Base-by-base conservation (phyloP, 2,888 invertebrate species). In the Macrosiphum euphorbiae region DNA sequence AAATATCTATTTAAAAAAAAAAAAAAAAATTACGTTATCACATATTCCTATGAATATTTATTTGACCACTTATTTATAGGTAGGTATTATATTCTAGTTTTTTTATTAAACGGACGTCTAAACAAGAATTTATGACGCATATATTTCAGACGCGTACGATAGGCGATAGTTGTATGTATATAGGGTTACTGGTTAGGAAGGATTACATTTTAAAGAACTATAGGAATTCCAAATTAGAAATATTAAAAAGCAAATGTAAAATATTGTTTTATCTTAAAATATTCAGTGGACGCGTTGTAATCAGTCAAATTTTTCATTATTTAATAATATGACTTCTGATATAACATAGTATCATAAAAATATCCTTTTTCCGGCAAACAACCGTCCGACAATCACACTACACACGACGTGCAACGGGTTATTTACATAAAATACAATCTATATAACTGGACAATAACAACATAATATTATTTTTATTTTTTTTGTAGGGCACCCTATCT, bases 301-400 rank as follows among this genome's bases (percentile, higher is more conserved):
- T 78, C 78, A 8, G 20, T 35, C 8, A 78, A 78, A 78, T 35
- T 35, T 0, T 78, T 35, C 78, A 8, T 67, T n/a, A n/a, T 67
- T 67, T 67, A 67, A 67, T 67, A n/a, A 67, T n/a, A 13, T 16
- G 13, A 67, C n/a, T 67, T n/a, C 13, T n/a, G n/a, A 24, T 35
- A 78, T 78, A 2, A 78, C 20, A 35, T 20, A 4, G 35, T 78
- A 78, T 78, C 35, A 35, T 35, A 35, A 78, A 35, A 20, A 35
- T 41, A 78, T 78, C 78, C 78, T 78, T 78, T 67, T 78, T 78
- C 78, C 78, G 78, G 78, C 35, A 13, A 67, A 78, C 35, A 78
- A 8, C 7, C 35, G 78, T 78, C 8, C 35, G 78, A 20, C 35
- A 35, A 78, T 78, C 78, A 78, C 20, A 35, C 20, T 35, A 13